phyloP scores from a whole-genome alignment of 1,140 invertebrate genomes.

The Ips nitidus region DNA sequence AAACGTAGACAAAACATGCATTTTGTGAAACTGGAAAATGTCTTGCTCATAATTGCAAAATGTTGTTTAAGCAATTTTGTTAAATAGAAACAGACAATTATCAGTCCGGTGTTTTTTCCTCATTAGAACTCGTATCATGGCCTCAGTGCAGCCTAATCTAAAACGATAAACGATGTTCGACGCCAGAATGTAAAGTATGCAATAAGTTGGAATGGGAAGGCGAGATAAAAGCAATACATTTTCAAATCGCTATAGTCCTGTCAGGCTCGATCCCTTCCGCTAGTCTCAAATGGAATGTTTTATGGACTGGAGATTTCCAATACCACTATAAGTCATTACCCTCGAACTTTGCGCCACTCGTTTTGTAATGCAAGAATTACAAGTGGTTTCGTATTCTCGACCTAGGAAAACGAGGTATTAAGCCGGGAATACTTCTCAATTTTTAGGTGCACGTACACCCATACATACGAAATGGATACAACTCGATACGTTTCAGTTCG shows the following conservation, averaged over 20 bases:
- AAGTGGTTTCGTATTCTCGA: too few relatives aligned
- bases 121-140: conserved; percentile 2
- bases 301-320: not conserved
- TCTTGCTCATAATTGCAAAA: too few relatives aligned
- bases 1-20: too few relatives aligned
- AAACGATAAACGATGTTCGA: conserved; percentile 21
- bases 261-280: not conserved
- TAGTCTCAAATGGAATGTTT: not conserved
- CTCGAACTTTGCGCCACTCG: too few relatives aligned
- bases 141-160: conserved; percentile 9
- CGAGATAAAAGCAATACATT: conserved; percentile 16
- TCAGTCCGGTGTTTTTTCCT: not conserved
- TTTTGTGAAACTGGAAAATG: too few relatives aligned
- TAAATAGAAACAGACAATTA: too few relatives aligned
- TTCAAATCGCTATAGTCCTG: conserved; percentile 10
- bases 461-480: not conserved
- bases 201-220: conserved; percentile 9
- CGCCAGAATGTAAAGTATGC: conserved; percentile 15
- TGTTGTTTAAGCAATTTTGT: too few relatives aligned
- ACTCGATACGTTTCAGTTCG: not conserved
- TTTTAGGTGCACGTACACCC: not conserved
- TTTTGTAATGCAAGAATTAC: too few relatives aligned
- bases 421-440: not conserved
- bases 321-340: not conserved
- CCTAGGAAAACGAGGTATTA: not conserved